phyloP scores from a whole-genome alignment of 92 coral and sea anemone genomes.

The Zoanthus sansibaricus region DNA sequence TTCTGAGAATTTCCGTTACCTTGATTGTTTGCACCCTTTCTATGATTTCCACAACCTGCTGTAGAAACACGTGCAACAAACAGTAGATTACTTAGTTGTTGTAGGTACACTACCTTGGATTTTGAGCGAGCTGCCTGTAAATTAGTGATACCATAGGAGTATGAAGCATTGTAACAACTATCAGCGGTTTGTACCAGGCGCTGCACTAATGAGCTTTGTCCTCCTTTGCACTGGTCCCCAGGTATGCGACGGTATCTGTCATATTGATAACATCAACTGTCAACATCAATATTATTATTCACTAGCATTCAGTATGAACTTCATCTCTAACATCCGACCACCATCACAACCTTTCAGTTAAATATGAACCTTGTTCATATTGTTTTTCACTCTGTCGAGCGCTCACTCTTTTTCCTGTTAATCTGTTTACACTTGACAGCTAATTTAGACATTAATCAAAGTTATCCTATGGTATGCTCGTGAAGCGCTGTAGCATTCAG shows the following conservation, averaged over 20 bases:
- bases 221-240: slow-evolving; percentile 75
- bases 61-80: not conserved
- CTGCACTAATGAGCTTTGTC: slow-evolving; percentile 26
- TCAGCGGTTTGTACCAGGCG: slow-evolving; percentile 60
- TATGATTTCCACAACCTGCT: too few species aligned
- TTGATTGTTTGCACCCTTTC: too few species aligned
- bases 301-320: not conserved
- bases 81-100: not conserved
- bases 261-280: not conserved
- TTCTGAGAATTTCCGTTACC: too few species aligned
- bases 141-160: slow-evolving; percentile 62
- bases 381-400: too few species aligned
- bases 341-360: too few species aligned
- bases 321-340: too few species aligned
- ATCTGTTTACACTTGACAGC: too few species aligned
- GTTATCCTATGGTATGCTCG: too few species aligned
- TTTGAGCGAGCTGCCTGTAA: not conserved
- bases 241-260: slow-evolving; percentile 82
- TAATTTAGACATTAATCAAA: too few species aligned
- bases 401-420: too few species aligned
- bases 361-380: too few species aligned
- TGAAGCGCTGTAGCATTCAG: too few species aligned
- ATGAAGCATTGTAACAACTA: slow-evolving; percentile 62
- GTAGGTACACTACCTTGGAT: slow-evolving; percentile 8
- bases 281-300: not conserved